Evolutionary conservation across 2,888 invertebrate species (phyloP), one percentile per base, ranked within the genome.

Genomic region (Drosophila heteroneura): DNA sequence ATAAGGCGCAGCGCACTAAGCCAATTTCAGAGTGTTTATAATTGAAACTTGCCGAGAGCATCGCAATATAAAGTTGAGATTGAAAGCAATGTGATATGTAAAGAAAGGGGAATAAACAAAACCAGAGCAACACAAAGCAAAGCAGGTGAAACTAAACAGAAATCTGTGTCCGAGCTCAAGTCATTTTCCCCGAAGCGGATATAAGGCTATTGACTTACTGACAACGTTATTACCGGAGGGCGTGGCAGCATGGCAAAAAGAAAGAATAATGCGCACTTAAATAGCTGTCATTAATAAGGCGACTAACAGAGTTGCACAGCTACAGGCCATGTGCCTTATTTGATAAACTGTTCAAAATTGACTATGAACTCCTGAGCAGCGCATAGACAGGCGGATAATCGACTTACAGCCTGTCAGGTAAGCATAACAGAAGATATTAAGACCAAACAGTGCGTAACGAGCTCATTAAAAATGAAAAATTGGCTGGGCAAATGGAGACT

Each of bases 191-290:
- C 37, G 9, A 39, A 83, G 53, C 77, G 89, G 83, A 83, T 81
- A 75, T 71, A 74, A 83, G 83, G 75, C 78, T 71, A 78, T 81
- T 89, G 74, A 83, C 86, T 78, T 77, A 78, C 83, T 83, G 83
- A 86, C 84, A 89, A 75, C 78, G 75, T 81, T 68, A 86, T 89
- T 89, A 89, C 78, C 89, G 54, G 28, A 30, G 74, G 58, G 59
- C 33, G 41, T 63, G 37, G 12, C 28, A 41, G 61, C 32, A 47
- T 12, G 52, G 53, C 39, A 35, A 49, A 47, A 28, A 60, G 32
- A 44, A 51, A 66, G 66, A 79, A 61, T 76, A 76, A 79, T 71
- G 79, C 54, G 53, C 59, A 69, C 77, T 72, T 68, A 72, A 81
- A 81, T 69, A 64, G 62, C 60, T 53, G 53, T 63, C 76, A 81